These are phyloP conservation scores for Latheticus oryzae DNA, from an alignment of 2,888 invertebrate genomes.

Conservation along the genomic window DNA sequence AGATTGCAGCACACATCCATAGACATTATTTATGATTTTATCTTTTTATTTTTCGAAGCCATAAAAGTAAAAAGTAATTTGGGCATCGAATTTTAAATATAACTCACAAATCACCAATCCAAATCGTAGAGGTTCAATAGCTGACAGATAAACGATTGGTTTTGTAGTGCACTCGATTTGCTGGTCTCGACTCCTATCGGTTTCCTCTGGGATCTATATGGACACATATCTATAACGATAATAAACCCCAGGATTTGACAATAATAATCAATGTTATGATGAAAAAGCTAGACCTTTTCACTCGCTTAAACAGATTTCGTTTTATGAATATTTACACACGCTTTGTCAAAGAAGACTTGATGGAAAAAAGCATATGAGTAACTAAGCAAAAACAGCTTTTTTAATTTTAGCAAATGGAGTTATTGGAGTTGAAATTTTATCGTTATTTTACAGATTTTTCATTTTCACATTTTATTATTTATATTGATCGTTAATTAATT, in stretches of 20 bases:
- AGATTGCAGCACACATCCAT: too few relatives aligned
- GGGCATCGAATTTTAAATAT: background rate
- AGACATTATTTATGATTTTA: too few relatives aligned
- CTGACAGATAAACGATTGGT: constrained; percentile 40
- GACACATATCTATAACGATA: constrained; percentile 41
- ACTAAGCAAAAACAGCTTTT: too few relatives aligned
- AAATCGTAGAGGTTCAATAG: constrained; percentile 20
- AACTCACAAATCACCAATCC: constrained; percentile 36
- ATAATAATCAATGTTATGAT: constrained; percentile 41
- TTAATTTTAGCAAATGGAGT: too few relatives aligned
- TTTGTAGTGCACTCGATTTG: constrained; percentile 40
- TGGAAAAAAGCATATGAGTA: too few relatives aligned
- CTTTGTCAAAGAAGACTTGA: too few relatives aligned
- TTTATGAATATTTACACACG: constrained; percentile 32
- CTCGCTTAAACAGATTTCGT: constrained; percentile 25
- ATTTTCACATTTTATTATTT: too few relatives aligned
- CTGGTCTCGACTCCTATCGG: constrained; percentile 33
- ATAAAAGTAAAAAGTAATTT: constrained; percentile 8
- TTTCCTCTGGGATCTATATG: constrained; percentile 37
- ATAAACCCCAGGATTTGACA: constrained; percentile 40
- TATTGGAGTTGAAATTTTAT: too few relatives aligned
- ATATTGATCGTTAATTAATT: too few relatives aligned
- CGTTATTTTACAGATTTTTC: too few relatives aligned
- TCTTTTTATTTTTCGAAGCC: constrained; percentile 3
- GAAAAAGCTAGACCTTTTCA: constrained; percentile 38